Evolutionary conservation across 2,113 vertebrate genomes (phyloP).

Genomic region (Ageneiosus marmoratus): DNA sequence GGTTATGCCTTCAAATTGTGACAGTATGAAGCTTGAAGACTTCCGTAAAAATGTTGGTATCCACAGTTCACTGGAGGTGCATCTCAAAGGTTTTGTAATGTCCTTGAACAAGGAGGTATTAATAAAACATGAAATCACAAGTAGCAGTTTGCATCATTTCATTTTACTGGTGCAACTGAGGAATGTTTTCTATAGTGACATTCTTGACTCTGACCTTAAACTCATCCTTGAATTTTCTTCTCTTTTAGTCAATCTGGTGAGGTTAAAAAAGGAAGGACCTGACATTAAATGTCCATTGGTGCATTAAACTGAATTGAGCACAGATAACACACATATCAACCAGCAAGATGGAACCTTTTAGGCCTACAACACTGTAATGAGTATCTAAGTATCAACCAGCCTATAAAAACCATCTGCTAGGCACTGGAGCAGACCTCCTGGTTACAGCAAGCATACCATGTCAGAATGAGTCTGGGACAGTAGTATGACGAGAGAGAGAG

Average conservation of each 20-base stretch:
- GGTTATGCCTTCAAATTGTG: slow-evolving; percentile 4
- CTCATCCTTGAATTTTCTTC: neutral
- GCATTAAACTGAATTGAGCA: slow-evolving; percentile 47
- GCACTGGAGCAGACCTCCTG: slow-evolving; percentile 25
- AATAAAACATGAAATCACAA: neutral
- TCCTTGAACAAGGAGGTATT: neutral
- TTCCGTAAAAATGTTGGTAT: neutral
- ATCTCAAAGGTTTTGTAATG: neutral
- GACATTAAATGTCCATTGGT: slow-evolving; percentile 47
- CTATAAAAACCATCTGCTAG: slow-evolving; percentile 49
- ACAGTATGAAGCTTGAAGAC: neutral
- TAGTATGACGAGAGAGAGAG: slow-evolving; percentile 9
- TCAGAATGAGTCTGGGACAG: slow-evolving; percentile 26
- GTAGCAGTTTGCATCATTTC: neutral
- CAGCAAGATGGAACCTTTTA: slow-evolving; percentile 45
- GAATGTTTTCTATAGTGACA: neutral
- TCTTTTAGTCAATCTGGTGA: neutral
- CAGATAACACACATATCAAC: slow-evolving; percentile 49
- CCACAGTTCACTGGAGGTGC: neutral
- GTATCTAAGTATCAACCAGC: slow-evolving; percentile 48
- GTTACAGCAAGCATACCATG: slow-evolving; percentile 6
- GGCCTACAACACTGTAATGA: slow-evolving; percentile 49
- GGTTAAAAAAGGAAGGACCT: slow-evolving; percentile 3
- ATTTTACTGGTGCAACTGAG: slow-evolving; percentile 22
- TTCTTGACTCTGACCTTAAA: neutral